phyloP scores from a whole-genome alignment of 2,888 invertebrate genomes.

The Bursaphelenchus okinawaensis region DNA sequence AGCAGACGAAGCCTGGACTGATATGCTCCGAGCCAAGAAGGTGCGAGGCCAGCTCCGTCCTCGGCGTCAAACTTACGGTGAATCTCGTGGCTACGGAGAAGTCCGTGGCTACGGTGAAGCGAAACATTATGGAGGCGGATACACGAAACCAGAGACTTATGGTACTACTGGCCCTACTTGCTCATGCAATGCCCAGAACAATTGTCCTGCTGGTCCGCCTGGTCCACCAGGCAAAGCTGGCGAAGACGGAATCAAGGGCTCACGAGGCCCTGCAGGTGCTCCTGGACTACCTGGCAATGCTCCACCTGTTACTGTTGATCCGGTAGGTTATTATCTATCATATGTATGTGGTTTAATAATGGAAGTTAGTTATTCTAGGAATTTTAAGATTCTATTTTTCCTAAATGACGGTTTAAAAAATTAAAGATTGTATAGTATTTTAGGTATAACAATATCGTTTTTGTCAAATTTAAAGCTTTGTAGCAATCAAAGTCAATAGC shows the following conservation, averaged over 20 bases:
- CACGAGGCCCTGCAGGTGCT: conserved; percentile 25
- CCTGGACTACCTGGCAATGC: conserved; percentile 33
- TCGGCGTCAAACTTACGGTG: conserved; percentile 30
- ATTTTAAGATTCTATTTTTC: too few relatives aligned
- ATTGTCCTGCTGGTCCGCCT: conserved; percentile 37
- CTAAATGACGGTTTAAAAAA: too few relatives aligned
- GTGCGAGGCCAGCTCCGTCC: conserved; percentile 4
- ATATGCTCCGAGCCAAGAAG: conserved; percentile 20
- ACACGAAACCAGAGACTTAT: conserved; percentile 30
- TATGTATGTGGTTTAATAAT: too few relatives aligned
- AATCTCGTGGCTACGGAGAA: conserved; percentile 25
- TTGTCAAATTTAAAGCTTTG: too few relatives aligned
- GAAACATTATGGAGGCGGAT: conserved; percentile 2
- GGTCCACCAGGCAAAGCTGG: conserved; percentile 31
- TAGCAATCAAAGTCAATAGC: too few relatives aligned
- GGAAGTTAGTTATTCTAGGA: too few relatives aligned
- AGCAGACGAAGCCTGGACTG: conserved; percentile 35
- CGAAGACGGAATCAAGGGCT: conserved; percentile 28
- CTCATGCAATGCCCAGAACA: conserved; percentile 32
- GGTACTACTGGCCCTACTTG: conserved; percentile 30
- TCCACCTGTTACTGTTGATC: conserved; percentile 34
- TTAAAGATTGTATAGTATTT: too few relatives aligned
- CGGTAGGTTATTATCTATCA: conserved; percentile 25
- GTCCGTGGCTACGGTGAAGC: conserved; percentile 25
- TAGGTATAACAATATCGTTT: too few relatives aligned